Percentiles rank a stretch among this genome's conserved stretches.
phyloP scores from a whole-genome alignment of 2,797 vertebrate species.

The Eulemur rubriventer region DNA sequence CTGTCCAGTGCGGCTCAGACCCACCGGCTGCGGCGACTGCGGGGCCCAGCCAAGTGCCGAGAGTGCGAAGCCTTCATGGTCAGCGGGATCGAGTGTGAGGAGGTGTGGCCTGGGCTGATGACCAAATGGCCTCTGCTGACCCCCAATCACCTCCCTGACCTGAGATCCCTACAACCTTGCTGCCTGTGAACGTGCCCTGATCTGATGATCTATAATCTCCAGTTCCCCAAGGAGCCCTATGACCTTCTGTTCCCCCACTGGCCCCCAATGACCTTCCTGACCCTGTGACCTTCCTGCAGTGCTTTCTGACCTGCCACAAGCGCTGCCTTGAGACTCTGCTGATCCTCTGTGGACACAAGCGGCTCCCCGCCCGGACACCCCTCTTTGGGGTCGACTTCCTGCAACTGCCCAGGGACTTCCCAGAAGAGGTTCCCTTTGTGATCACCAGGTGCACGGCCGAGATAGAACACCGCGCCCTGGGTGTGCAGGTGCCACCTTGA shows the following conservation, averaged over 20 bases:
- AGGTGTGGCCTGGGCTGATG: slow-evolving; percentile 84
- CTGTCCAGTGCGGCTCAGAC: slow-evolving; percentile 90
- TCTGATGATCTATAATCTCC: background rate
- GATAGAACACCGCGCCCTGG: slow-evolving; percentile 92
- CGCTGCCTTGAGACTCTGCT: slow-evolving; percentile 94
- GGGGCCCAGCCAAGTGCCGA: slow-evolving; percentile 93
- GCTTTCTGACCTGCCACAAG: slow-evolving; percentile 92
- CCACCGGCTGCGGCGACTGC: slow-evolving; percentile 91
- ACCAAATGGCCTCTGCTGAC: background rate
- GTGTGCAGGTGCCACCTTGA: slow-evolving; percentile 88
- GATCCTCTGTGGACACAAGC: slow-evolving; percentile 91
- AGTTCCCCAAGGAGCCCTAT: background rate
- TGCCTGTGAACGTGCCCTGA: background rate
- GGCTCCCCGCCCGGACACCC: slow-evolving; percentile 81
- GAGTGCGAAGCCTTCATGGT: slow-evolving; percentile 96
- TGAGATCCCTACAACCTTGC: background rate
- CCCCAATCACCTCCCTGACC: background rate
- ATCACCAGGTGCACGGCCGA: slow-evolving; percentile 91
- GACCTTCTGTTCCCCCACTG: background rate
- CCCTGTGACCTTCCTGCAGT: slow-evolving; percentile 83
- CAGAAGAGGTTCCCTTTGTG: slow-evolving; percentile 92
- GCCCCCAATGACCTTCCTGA: background rate
- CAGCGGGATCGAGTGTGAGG: slow-evolving; percentile 94
- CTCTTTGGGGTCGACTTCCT: slow-evolving; percentile 92
- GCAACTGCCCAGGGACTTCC: slow-evolving; percentile 86